Conservation (phyloP, 2,888 invertebrate species). For the Carcina quercana region DNA sequence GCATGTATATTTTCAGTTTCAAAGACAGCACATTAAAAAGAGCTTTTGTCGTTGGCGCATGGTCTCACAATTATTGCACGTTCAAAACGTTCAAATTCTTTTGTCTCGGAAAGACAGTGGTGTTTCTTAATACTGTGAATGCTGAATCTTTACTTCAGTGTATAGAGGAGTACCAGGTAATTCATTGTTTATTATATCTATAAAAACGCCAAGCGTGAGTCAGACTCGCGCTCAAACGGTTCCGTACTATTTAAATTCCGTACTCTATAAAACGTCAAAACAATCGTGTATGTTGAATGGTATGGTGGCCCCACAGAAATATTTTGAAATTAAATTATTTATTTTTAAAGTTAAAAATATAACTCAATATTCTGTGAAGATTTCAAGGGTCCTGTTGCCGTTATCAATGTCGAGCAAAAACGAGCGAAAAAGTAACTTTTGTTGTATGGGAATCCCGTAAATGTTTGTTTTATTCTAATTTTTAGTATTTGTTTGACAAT, state of each 20-base stretch:
- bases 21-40: slow-evolving; percentile 33
- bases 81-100: slow-evolving; percentile 51
- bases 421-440: not conserved
- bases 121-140: slow-evolving; percentile 29
- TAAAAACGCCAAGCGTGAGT: not conserved
- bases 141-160: slow-evolving; percentile 27
- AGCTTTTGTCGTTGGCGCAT: slow-evolving; percentile 41
- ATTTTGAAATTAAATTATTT: no score
- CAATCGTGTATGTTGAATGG: no score
- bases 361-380: no score
- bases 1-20: slow-evolving; percentile 29
- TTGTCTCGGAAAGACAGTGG: slow-evolving; percentile 37
- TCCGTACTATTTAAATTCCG: not conserved
- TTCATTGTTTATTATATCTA: slow-evolving; percentile 10
- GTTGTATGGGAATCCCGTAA: not conserved
- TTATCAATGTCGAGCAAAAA: not conserved
- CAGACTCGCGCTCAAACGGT: not conserved
- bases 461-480: not conserved
- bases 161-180: slow-evolving; percentile 34
- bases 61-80: slow-evolving; percentile 52
- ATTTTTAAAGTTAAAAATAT: no score
- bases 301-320: no score
- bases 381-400: not conserved
- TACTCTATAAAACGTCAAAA: not conserved
- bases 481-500: not conserved